phyloP scores from a whole-genome alignment of 2,113 vertebrate genomes.

The Centropristis striata region DNA sequence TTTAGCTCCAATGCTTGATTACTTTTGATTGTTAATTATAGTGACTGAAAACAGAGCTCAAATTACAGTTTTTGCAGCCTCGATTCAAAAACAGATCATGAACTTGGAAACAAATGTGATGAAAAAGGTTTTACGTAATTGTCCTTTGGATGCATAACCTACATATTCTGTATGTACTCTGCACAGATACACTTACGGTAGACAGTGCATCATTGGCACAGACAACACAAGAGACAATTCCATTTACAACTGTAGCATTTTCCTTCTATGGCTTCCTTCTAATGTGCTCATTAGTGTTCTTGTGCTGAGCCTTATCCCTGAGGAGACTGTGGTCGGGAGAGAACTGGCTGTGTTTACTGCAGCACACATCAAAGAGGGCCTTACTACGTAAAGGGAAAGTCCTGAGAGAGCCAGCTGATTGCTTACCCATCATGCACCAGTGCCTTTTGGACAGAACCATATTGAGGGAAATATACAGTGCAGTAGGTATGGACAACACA shows the following conservation, averaged over 20 bases:
- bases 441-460: constrained; percentile 68
- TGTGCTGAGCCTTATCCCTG: constrained; percentile 75
- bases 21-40: constrained; percentile 33
- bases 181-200: constrained; percentile 17
- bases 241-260: constrained; percentile 84
- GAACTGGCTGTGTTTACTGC: constrained; percentile 83
- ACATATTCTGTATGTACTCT: neutral
- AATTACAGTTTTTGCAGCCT: neutral
- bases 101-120: neutral
- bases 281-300: constrained; percentile 87
- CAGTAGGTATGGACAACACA: constrained; percentile 22
- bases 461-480: constrained; percentile 46
- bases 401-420: constrained; percentile 72
- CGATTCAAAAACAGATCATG: constrained; percentile 1
- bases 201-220: constrained; percentile 48
- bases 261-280: constrained; percentile 80
- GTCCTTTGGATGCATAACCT: neutral
- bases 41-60: neutral
- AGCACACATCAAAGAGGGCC: constrained; percentile 80
- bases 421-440: constrained; percentile 76
- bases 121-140: neutral
- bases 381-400: constrained; percentile 68
- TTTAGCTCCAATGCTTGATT: constrained; percentile 20
- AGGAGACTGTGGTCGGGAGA: constrained; percentile 75
- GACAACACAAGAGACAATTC: constrained; percentile 71